Conservation (phyloP, 1,140 invertebrate genomes). For the Colletes gigas region DNA sequence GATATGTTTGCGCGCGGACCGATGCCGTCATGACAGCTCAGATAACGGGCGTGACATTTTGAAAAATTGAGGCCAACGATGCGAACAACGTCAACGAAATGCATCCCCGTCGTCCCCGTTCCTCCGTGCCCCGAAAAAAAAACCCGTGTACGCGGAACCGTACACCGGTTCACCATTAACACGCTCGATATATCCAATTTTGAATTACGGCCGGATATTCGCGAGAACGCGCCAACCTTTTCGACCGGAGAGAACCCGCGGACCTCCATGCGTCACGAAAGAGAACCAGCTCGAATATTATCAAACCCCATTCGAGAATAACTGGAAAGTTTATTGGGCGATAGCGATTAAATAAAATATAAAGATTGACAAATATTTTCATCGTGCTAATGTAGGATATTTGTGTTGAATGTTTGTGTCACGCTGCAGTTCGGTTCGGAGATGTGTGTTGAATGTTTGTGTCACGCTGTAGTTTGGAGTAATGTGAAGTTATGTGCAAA, state of each 20-base stretch:
- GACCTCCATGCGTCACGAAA: too few relatives aligned
- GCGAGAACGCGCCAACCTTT: conserved; percentile 10
- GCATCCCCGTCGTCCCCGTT: conserved; percentile 48
- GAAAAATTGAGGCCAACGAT: conserved; percentile 67
- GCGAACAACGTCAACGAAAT: conserved; percentile 62
- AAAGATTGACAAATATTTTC: too few relatives aligned
- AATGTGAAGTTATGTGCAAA: too few relatives aligned
- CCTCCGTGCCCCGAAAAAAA: neutral
- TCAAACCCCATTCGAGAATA: too few relatives aligned
- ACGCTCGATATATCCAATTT: conserved; percentile 44
- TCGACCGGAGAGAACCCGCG: neutral
- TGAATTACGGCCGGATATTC: conserved; percentile 37
- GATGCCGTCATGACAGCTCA: conserved; percentile 59
- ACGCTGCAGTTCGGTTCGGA: too few relatives aligned
- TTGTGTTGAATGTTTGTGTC: too few relatives aligned
- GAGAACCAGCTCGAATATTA: neutral
- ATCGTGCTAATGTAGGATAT: too few relatives aligned
- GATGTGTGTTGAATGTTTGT: too few relatives aligned
- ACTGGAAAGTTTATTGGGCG: too few relatives aligned
- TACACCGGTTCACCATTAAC: conserved; percentile 51
- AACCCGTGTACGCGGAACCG: conserved; percentile 2
- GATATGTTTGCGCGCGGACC: conserved; percentile 56
- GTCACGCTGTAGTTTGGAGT: too few relatives aligned
- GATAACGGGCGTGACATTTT: conserved; percentile 66
- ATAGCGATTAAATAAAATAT: too few relatives aligned